Conservation (phyloP, 2,113 vertebrate species). For the Candoia aspera region DNA sequence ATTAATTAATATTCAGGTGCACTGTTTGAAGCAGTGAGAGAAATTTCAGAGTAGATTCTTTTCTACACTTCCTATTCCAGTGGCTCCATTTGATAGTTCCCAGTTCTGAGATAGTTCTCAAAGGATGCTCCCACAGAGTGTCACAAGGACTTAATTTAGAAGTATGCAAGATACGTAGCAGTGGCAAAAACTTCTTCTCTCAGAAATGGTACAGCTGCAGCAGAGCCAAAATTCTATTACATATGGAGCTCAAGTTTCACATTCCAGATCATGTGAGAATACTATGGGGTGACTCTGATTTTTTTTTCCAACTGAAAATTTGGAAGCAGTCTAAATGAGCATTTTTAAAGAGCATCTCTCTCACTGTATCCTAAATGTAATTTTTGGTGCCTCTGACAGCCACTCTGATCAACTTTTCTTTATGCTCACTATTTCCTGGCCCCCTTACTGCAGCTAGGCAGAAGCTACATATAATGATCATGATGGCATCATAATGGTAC, state of each 20-base stretch:
- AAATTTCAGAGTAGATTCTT: background rate
- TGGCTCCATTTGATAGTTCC: background rate
- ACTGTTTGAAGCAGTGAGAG: background rate
- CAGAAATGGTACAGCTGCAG: background rate
- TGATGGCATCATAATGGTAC: background rate
- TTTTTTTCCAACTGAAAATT: background rate
- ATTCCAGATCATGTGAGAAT: background rate
- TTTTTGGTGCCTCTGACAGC: background rate
- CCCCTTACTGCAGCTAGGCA: background rate
- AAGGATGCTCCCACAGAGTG: background rate
- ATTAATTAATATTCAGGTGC: background rate
- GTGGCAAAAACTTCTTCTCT: background rate
- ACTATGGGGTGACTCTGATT: background rate
- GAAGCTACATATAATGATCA: background rate
- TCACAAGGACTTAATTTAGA: background rate
- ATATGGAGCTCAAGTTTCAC: background rate
- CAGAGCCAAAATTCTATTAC: background rate
- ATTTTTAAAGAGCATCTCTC: background rate
- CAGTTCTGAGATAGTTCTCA: background rate
- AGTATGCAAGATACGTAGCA: no score
- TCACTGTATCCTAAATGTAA: background rate
- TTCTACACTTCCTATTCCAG: background rate
- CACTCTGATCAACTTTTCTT: background rate
- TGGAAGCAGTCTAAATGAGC: background rate
- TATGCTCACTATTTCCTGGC: background rate